Evolutionary conservation across 2,113 vertebrate genomes (phyloP).

Genomic region (Arenaria interpres): DNA sequence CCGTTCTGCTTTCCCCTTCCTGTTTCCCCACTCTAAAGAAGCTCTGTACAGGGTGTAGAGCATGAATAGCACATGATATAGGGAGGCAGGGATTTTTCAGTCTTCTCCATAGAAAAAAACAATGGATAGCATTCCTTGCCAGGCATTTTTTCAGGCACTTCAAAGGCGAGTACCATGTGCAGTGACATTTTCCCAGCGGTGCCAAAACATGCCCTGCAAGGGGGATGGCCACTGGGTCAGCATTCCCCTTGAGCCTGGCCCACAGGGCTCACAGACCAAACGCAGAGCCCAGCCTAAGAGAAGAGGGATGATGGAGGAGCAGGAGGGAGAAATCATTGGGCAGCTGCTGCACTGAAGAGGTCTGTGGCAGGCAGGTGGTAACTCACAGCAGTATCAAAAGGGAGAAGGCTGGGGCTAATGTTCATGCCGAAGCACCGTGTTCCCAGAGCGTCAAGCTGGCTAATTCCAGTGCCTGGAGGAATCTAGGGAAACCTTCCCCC

Average conservation of each 20-base stretch:
- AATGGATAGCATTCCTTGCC: conserved; percentile 18
- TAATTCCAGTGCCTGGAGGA: background rate
- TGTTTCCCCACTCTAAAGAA: background rate
- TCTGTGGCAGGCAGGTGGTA: background rate
- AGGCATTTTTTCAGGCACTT: conserved; percentile 14
- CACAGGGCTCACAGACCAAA: background rate
- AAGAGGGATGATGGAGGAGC: background rate
- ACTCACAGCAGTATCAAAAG: background rate
- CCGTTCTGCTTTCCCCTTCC: background rate
- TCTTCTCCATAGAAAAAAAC: background rate
- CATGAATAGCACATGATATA: background rate
- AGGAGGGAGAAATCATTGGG: background rate
- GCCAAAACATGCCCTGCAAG: background rate
- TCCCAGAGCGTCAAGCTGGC: background rate
- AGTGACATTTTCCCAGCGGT: background rate
- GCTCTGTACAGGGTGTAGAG: background rate
- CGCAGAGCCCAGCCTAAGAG: background rate
- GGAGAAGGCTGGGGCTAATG: background rate
- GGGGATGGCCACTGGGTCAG: background rate
- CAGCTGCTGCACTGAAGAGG: background rate
- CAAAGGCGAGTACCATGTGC: background rate
- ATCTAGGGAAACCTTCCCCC: background rate
- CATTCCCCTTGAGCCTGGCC: background rate
- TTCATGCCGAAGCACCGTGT: background rate
- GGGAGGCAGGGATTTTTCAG: background rate